These are phyloP conservation scores for Pogonognathellus flavescens DNA, from an alignment of 1,140 invertebrate species.

Conservation along the genomic window DNA sequence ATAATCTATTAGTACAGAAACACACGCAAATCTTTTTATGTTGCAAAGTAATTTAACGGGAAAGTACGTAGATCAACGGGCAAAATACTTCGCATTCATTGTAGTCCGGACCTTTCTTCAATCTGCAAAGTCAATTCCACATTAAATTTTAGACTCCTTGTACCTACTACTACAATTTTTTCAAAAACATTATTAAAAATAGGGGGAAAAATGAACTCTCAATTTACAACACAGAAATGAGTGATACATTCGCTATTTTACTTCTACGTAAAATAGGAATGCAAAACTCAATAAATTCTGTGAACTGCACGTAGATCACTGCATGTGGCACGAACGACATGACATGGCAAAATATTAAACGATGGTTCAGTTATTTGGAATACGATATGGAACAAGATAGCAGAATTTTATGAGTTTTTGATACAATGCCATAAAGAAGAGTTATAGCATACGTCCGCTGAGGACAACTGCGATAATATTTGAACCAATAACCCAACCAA, in stretches of 20 bases:
- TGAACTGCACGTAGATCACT: neutral
- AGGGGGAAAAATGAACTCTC: neutral
- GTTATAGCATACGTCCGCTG: neutral
- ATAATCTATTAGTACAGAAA: too few species aligned
- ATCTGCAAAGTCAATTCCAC: slow-evolving; percentile 14
- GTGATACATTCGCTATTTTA: slow-evolving; percentile 4
- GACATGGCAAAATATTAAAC: neutral
- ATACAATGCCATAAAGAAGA: slow-evolving; percentile 34
- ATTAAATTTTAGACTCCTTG: neutral
- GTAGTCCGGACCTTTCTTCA: slow-evolving; percentile 7
- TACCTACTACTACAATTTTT: too few species aligned
- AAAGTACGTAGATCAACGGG: neutral
- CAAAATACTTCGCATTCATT: neutral
- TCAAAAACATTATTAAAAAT: neutral
- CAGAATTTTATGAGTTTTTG: slow-evolving; percentile 29
- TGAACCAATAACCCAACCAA: neutral
- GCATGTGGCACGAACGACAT: neutral
- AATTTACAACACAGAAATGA: neutral
- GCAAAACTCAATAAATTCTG: neutral
- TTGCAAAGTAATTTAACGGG: neutral
- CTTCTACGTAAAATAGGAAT: neutral
- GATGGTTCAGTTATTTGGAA: neutral
- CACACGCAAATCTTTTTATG: too few species aligned
- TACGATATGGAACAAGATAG: neutral
- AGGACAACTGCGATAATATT: neutral